Base-by-base conservation (phyloP, 1,140 invertebrate genomes). In the Hypothenemus hampei region DNA sequence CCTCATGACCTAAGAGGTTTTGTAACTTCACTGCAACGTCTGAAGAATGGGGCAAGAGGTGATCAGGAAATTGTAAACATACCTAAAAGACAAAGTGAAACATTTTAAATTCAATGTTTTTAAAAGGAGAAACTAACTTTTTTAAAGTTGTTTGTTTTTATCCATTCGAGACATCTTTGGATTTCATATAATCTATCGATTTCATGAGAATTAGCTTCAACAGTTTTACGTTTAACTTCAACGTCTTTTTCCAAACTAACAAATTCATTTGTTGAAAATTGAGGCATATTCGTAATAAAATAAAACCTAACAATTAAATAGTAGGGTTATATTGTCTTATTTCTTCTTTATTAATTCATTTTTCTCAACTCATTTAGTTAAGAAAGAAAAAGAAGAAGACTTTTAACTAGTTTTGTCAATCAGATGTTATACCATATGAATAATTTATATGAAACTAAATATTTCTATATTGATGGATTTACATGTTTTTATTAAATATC, bases 21-120 rank as follows among this genome's bases (percentile, higher is more conserved):
- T 85, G 81, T 11, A 97, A 72, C 62, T 73, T 72, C 36, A 80
- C 71, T 53, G 79, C 79, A 52, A 96, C 78, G 49, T 77, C 67
- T n/a, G 80, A 76, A 47, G 91, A 83, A 72, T 88, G 78, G 19
- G 68, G 58, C 49, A 96, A 73, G 39, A 91, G 74, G 23, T 83
- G 76, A 74, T 97, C 93, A 8, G 93, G 92, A 73, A 97, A 94
- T 77, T 96, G 93, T 37, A 96, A 70, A 56, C 90, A 92, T 21
- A 95, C 82, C 89, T 91, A 69, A 29, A 67, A 69, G 66, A 58
- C 61, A 49, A 53, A 54, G 4, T 45, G 37, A 31, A 53, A 29
- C 35, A 40, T 57, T 46, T 45, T 36, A 20, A n/a, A 41, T 19
- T 19, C 40, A 4, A 16, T 3, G n/a, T 13, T 31, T 46, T 2